phyloP scores from a whole-genome alignment of 2,888 invertebrate species.

The Xanthostigma xanthostigma region DNA sequence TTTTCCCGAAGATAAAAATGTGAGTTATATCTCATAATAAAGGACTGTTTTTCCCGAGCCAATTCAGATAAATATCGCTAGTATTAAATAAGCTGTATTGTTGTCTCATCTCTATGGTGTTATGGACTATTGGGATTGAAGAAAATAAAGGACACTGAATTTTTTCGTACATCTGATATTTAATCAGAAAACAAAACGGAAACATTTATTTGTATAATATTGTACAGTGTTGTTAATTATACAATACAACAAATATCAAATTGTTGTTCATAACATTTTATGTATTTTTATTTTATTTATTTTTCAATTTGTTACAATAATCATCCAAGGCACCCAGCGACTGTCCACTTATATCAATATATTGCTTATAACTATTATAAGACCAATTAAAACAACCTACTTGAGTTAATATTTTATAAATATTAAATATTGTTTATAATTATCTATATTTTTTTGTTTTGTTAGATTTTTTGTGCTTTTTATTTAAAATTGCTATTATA shows the following conservation, averaged over 20 bases:
- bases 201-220: conserved; percentile 5
- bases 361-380: not conserved
- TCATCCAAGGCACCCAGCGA: conserved; percentile 31
- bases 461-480: not conserved
- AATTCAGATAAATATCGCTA: too few species aligned
- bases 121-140: not conserved
- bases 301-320: conserved; percentile 23
- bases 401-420: not conserved
- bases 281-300: conserved; percentile 20
- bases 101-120: not conserved
- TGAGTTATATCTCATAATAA: too few species aligned
- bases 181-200: conserved; percentile 3
- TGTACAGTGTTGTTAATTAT: conserved; percentile 3
- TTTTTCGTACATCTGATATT: not conserved
- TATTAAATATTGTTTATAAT: not conserved
- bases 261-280: not conserved
- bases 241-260: conserved; percentile 4
- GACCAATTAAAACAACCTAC: conserved; percentile 5
- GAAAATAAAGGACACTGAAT: not conserved
- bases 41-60: too few species aligned
- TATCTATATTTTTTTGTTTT: not conserved
- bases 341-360: conserved; percentile 1
- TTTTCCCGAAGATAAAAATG: too few species aligned
- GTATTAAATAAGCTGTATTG: not conserved
- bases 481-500: not conserved